Percentiles rank a stretch among this genome's conserved stretches.
phyloP scores from a whole-genome alignment of 2,888 invertebrate species.

The Callinectes sapidus region DNA sequence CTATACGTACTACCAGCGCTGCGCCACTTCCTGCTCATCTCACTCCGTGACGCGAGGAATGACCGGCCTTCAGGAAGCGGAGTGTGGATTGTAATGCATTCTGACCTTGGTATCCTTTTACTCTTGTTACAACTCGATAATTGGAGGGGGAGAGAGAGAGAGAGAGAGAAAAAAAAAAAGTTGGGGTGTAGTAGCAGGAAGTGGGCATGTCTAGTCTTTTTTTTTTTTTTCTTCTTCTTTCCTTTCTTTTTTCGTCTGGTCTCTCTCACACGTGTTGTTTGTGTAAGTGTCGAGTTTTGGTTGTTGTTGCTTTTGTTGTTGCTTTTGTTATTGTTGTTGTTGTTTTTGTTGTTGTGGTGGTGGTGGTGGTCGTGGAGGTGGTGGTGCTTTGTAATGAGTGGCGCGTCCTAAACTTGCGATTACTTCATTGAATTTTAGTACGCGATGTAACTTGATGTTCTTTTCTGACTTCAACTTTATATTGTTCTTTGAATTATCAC shows the following conservation, averaged over 20 bases:
- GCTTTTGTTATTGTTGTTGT: background rate
- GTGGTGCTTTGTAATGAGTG: background rate
- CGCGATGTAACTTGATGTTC: background rate
- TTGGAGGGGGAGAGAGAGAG: background rate
- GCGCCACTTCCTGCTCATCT: background rate
- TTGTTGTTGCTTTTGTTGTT: background rate
- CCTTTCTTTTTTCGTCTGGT: no score
- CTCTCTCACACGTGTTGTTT: background rate
- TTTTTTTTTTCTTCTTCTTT: background rate
- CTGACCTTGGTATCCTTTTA: background rate
- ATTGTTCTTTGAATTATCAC: no score
- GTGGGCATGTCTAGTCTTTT: background rate
- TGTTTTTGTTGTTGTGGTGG: no score
- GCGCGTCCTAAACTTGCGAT: no score
- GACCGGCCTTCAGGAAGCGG: constrained; percentile 28
- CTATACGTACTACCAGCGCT: no score
- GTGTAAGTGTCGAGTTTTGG: background rate
- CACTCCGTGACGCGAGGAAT: background rate
- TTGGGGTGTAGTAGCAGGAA: no score
- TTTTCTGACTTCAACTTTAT: no score
- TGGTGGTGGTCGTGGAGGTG: no score
- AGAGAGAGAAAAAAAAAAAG: no score
- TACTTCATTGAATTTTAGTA: no score
- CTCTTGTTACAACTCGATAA: background rate
- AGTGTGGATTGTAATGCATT: background rate